These are phyloP conservation scores for Hucho hucho DNA, from an alignment of 2,113 vertebrate species.

Conservation along the genomic window DNA sequence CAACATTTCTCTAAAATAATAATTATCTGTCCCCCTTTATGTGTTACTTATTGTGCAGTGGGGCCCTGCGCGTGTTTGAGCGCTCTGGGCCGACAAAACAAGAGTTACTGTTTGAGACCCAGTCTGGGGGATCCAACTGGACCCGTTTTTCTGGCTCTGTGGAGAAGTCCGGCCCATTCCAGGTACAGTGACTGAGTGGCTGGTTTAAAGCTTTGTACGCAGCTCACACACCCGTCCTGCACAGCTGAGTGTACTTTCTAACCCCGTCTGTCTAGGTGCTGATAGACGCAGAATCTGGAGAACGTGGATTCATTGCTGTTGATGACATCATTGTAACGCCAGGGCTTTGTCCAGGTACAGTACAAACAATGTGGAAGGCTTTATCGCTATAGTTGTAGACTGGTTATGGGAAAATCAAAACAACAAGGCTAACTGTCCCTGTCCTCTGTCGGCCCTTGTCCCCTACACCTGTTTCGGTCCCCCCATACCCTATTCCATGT, in stretches of 20 bases:
- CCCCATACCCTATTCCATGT: not conserved
- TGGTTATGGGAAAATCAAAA: too few species aligned
- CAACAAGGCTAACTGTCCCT: too few species aligned
- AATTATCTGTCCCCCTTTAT: not conserved
- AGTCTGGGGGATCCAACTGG: constrained; percentile 54
- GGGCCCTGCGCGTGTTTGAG: constrained; percentile 50
- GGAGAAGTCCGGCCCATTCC: constrained; percentile 45
- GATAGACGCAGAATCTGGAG: constrained; percentile 60
- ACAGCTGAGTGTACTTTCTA: not conserved
- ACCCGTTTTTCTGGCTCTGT: constrained; percentile 52
- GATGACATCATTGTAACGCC: constrained; percentile 69
- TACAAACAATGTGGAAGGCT: not conserved
- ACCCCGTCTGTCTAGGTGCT: constrained; percentile 54
- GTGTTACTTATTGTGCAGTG: constrained; percentile 46
- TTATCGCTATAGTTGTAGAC: too few species aligned
- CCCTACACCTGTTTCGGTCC: not conserved
- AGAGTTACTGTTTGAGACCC: constrained; percentile 50
- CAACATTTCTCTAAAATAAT: not conserved
- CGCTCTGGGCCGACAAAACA: constrained; percentile 33
- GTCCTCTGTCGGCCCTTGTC: too few species aligned
- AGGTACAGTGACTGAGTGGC: constrained; percentile 49
- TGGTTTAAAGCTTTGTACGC: not conserved
- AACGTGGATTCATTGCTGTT: constrained; percentile 64
- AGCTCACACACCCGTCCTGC: too few species aligned
- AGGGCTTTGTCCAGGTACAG: constrained; percentile 65